These are phyloP conservation scores for Ophion ellenae DNA, from an alignment of 2,888 invertebrate genomes.

Conservation along the genomic window DNA sequence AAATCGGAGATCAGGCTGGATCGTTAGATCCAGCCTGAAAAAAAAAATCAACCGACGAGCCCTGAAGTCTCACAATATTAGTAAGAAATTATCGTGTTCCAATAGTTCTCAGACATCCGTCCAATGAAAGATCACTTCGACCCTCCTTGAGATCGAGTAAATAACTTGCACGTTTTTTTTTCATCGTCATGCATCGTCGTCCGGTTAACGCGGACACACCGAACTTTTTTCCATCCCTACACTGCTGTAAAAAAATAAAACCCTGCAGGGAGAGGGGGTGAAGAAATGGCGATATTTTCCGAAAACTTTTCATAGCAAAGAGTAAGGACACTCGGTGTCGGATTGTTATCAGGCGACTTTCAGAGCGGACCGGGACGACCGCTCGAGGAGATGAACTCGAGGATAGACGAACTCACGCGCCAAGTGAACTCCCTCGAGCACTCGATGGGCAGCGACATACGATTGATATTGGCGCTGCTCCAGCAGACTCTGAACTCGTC, in stretches of 20 bases:
- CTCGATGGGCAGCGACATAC: conserved; percentile 90
- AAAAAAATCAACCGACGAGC: no score
- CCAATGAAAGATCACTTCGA: background rate
- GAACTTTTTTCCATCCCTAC: background rate
- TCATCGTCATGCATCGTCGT: background rate
- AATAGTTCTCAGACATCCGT: no score
- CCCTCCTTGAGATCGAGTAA: background rate
- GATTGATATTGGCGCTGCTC: conserved; percentile 88
- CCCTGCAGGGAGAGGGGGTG: background rate
- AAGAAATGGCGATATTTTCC: background rate
- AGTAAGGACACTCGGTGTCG: background rate
- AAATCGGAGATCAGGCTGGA: no score
- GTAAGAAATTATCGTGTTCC: no score
- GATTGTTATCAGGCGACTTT: conserved; percentile 76
- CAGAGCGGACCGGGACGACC: conserved; percentile 84
- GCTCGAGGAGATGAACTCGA: conserved; percentile 86
- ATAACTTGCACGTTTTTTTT: background rate
- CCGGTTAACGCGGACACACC: no score
- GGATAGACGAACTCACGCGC: conserved; percentile 89
- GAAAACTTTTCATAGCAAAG: background rate
- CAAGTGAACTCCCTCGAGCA: conserved; percentile 90
- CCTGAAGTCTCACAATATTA: no score
- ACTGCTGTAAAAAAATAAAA: background rate
- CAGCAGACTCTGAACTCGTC: conserved; percentile 85
- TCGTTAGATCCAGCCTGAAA: no score